Evolutionary conservation across 2,797 vertebrate species (phyloP).

Genomic region (Sebastes steindachneri): DNA sequence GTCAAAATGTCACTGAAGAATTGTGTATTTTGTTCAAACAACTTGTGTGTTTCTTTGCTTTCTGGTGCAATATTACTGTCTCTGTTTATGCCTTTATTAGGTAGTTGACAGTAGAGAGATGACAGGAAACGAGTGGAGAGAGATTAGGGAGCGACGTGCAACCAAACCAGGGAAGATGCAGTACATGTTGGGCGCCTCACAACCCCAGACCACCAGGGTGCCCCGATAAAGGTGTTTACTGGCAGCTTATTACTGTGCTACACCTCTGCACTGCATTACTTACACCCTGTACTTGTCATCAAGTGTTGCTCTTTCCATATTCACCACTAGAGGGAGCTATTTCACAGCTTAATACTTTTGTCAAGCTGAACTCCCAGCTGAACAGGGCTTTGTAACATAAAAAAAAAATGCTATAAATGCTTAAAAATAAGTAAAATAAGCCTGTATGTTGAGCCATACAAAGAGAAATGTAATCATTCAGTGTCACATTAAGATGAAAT

Average conservation of each 20-base stretch:
- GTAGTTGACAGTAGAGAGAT: background rate
- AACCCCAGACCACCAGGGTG: too few species aligned
- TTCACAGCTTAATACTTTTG: background rate
- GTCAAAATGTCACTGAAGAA: background rate
- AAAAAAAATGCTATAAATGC: background rate
- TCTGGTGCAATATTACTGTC: background rate
- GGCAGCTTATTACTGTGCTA: background rate
- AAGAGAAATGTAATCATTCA: background rate
- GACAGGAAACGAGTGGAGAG: background rate
- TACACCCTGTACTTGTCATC: too few species aligned
- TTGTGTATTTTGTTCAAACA: background rate
- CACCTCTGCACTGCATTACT: background rate
- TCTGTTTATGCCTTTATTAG: background rate
- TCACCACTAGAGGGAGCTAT: constrained; percentile 61
- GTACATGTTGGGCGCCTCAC: background rate
- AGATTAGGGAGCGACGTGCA: background rate
- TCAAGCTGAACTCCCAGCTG: background rate
- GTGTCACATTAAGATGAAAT: background rate
- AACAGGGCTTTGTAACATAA: too few species aligned
- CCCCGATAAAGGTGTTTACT: background rate
- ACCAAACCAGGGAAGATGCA: background rate
- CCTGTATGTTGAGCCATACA: background rate
- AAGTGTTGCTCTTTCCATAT: background rate
- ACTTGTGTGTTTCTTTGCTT: background rate
- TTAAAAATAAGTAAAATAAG: background rate